Base-by-base conservation (phyloP, 92 coral and sea anemone species). In the Muricea muricata region DNA sequence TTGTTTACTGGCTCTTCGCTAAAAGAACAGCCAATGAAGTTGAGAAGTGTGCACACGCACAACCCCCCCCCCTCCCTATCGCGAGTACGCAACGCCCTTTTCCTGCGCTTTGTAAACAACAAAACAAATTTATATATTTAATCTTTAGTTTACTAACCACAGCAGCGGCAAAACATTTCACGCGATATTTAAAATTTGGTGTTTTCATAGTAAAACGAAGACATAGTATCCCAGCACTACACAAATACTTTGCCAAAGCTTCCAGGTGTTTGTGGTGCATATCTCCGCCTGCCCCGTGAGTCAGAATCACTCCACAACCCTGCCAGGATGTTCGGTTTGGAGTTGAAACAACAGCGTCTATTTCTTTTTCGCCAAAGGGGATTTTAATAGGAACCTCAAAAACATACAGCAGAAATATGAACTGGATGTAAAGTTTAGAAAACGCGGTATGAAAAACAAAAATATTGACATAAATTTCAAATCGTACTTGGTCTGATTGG, bases 221-320 rank as follows among this genome's bases (percentile, higher is more conserved):
- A 82, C 99, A 96, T 5, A 96, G 86, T 55, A 96, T 90, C 15
- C 99, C 99, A 23, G 97, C 85, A n/a, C 73, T 86, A 31, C 93
- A 94, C 24, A 93, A 86, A 87, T 85, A 90, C 31, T 92, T 79
- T 26, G 99, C 95, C 25, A 96, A 84, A 34, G 71, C 86, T 73
- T 96, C 97, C 58, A 96, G 65, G 63, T 96, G 99, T 57, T 82
- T 88, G 55, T 88, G 93, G 73, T 90, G 50, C 94, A 93, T 89
- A 55, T 96, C 94, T 13, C 93, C 92, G 0, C 97, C 98, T 1
- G 99, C 99, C 5, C 99, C 99, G 55, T 96, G 99, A 17, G 99
- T 96, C 52, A 96, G 70, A 6, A 96, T 89, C 3, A 93, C 97
- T 7, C 90, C 99, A 45, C 90, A 91, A 46, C 98, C 98, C 17